These are phyloP conservation scores for Cactoblastis cactorum DNA, from an alignment of 2,888 invertebrate genomes.

Conservation along the genomic window DNA sequence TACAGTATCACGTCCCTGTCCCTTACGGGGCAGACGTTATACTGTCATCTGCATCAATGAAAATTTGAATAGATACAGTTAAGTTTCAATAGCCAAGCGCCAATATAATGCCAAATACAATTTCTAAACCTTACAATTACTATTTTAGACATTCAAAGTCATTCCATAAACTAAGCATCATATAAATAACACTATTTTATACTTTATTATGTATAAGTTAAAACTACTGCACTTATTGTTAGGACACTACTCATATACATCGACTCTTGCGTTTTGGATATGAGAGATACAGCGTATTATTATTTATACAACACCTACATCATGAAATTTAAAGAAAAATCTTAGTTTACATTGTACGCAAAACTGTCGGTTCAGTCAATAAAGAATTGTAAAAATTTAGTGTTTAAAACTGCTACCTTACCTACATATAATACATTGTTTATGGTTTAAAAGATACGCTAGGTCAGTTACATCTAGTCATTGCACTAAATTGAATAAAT, in stretches of 20 bases:
- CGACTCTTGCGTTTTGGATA: conserved; percentile 57
- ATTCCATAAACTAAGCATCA: conserved; percentile 69
- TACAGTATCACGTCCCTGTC: no score
- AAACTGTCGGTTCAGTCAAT: conserved; percentile 69
- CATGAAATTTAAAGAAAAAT: conserved; percentile 49
- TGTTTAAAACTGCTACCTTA: conserved; percentile 58
- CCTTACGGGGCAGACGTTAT: no score
- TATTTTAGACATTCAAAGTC: conserved; percentile 70
- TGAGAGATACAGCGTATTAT: conserved; percentile 58
- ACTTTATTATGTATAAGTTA: conserved; percentile 68
- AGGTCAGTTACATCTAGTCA: conserved; percentile 73
- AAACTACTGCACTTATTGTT: conserved; percentile 67
- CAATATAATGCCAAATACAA: conserved; percentile 57
- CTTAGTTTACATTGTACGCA: conserved; percentile 61
- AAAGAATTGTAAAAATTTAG: conserved; percentile 64
- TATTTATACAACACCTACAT: conserved; percentile 62
- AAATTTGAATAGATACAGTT: neutral
- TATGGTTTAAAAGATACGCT: conserved; percentile 56
- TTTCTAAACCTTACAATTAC: conserved; percentile 63
- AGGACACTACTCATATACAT: conserved; percentile 63
- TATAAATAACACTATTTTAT: conserved; percentile 76
- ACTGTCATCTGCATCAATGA: no score
- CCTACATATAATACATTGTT: conserved; percentile 57
- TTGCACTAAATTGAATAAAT: conserved; percentile 79
- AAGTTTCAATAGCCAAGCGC: conserved; percentile 59